These are phyloP conservation scores for Bostrychus sinensis DNA, from an alignment of 2,113 vertebrate species.

Conservation along the genomic window DNA sequence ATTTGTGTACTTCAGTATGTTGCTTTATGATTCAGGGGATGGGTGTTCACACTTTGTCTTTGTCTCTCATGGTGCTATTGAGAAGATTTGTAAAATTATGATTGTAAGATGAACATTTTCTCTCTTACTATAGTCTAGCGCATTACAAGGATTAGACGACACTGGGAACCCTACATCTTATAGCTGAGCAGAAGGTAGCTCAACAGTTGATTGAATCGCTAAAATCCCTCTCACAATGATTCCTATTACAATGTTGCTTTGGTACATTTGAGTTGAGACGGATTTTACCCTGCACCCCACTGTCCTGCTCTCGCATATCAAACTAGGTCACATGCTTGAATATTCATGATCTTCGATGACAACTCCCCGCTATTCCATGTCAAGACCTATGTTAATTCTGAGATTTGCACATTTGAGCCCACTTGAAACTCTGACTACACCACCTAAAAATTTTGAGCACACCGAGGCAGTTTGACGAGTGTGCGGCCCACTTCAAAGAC, in stretches of 20 bases:
- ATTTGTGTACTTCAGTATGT: slow-evolving; percentile 85
- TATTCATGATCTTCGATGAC: slow-evolving; percentile 75
- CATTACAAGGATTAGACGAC: slow-evolving; percentile 19
- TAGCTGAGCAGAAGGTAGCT: slow-evolving; percentile 48
- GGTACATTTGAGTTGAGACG: slow-evolving; percentile 54
- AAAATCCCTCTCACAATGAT: slow-evolving; percentile 60
- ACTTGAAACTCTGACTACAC: slow-evolving; percentile 57
- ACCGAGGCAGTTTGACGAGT: slow-evolving; percentile 37
- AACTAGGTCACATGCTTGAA: slow-evolving; percentile 74
- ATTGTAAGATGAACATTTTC: slow-evolving; percentile 33
- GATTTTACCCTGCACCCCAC: slow-evolving; percentile 62
- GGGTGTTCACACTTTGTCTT: slow-evolving; percentile 79
- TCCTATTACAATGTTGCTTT: slow-evolving; percentile 49
- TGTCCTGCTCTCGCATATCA: slow-evolving; percentile 60
- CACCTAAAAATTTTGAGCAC: slow-evolving; percentile 36
- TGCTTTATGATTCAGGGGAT: slow-evolving; percentile 80
- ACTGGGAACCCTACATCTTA: background rate
- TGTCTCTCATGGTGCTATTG: slow-evolving; percentile 34
- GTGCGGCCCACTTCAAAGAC: slow-evolving; percentile 20
- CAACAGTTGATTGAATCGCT: slow-evolving; percentile 67
- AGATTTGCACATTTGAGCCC: slow-evolving; percentile 66
- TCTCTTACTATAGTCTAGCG: slow-evolving; percentile 15
- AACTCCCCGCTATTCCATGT: slow-evolving; percentile 71
- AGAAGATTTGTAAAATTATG: slow-evolving; percentile 6
- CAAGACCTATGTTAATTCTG: slow-evolving; percentile 75